Base-by-base conservation (phyloP, 2,113 vertebrate species). In the Bungarus multicinctus region DNA sequence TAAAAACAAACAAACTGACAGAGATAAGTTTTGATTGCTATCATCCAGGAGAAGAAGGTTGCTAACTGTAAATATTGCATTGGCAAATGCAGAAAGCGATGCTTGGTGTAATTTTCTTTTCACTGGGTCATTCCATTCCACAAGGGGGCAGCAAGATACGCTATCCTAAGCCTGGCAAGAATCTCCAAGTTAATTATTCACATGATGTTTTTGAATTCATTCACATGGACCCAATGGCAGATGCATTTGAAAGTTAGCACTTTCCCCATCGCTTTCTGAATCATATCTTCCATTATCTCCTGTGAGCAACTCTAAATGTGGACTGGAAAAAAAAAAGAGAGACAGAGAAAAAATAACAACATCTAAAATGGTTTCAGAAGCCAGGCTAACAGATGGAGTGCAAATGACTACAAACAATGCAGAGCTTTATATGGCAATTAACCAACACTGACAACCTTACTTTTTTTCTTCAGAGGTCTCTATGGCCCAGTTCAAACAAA, bases 91-190 rank as follows among this genome's bases (percentile, higher is more conserved):
- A 90, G 43, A 60, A 64, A 27, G 43, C 8, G 50, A 39, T 81
- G 25, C 30, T 10, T 43, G 58, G 1, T 89, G 45, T n/a, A 54
- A 90, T 87, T 90, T 43, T 69, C 34, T 54, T 34, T 34, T 34
- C 25, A 12, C 53, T 0, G 60, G 27, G 34, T 25, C 69, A n/a
- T 52, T 85, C 45, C 45, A 39, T 86, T 69, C 91, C 93, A 86
- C 64, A 12, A 94, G 93, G 91, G 93, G 93, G 91, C 93, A 94
- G 89, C 92, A 92, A 55, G 14, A 52, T 43, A 87, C 23, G 39
- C 57, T 34, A 4, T 45, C 9, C 50, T 93, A n/a, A 58, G 18
- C 34, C 34, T 69, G 23, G 27, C 27, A 69, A 50, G 53, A 27
- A 53, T 57, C 39, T 39, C 34, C 6, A 10, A 34, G 43, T 52